Conservation (phyloP, 2,797 vertebrate genomes). For the Ctenosaura bakeri region DNA sequence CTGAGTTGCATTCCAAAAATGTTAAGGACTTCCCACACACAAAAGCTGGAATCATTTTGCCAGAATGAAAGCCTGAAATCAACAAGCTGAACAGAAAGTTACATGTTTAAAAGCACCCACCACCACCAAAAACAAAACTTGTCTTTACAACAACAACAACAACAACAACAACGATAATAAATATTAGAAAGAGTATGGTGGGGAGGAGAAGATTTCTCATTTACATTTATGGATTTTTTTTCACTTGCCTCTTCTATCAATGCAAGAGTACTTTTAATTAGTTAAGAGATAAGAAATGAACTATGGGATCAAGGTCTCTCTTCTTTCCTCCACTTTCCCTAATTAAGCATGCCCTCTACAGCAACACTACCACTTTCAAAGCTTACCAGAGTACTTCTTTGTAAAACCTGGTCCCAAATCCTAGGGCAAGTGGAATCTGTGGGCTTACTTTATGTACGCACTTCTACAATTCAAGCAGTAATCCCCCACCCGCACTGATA, state of each 20-base stretch:
- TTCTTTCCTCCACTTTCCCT: neutral
- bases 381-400: neutral
- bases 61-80: neutral
- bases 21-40: neutral
- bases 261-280: neutral
- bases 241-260: neutral
- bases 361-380: neutral
- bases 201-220: neutral
- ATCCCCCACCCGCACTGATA: neutral
- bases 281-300: neutral
- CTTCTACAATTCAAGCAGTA: neutral
- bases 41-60: constrained; percentile 5
- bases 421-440: neutral
- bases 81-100: neutral
- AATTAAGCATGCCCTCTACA: neutral
- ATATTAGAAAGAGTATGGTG: neutral
- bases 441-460: neutral
- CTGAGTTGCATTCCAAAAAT: constrained; percentile 17
- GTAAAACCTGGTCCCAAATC: neutral
- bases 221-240: neutral
- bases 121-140: neutral
- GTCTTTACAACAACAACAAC: neutral
- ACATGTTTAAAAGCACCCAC: neutral
- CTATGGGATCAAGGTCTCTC: neutral
- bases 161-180: neutral